Conservation (phyloP, 2,797 vertebrate genomes). For the Psittacula derbiana region DNA sequence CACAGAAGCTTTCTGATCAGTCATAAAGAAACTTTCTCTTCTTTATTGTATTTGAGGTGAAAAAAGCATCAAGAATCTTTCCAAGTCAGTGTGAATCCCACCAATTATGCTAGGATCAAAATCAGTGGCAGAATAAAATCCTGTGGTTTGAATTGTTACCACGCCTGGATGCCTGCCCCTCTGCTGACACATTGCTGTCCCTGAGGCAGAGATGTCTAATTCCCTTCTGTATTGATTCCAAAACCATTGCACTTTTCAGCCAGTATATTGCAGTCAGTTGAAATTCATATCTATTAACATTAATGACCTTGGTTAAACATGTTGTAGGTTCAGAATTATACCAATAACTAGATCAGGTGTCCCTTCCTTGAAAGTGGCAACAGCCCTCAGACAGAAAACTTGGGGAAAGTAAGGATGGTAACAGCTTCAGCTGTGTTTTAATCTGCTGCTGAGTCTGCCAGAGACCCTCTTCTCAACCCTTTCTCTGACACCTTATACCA, state of each 20-base stretch:
- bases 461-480: not conserved
- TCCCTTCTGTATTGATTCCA: not conserved
- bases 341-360: not conserved
- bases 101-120: not conserved
- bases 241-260: not conserved
- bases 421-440: not conserved
- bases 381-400: not conserved
- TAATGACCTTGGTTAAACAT: not conserved
- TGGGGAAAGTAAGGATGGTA: not conserved
- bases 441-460: not conserved
- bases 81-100: not conserved
- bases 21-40: not conserved
- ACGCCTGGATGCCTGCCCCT: not conserved
- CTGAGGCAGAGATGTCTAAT: not conserved
- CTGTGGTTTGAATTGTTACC: not conserved
- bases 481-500: not conserved
- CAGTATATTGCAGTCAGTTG: conserved; percentile 19
- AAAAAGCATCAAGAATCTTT: not conserved
- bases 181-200: not conserved
- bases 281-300: not conserved
- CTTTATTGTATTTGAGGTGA: not conserved
- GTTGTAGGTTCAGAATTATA: not conserved
- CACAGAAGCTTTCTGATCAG: not conserved
- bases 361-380: not conserved
- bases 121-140: not conserved